phyloP scores from a whole-genome alignment of 2,797 vertebrate species.

The Salmo trutta region DNA sequence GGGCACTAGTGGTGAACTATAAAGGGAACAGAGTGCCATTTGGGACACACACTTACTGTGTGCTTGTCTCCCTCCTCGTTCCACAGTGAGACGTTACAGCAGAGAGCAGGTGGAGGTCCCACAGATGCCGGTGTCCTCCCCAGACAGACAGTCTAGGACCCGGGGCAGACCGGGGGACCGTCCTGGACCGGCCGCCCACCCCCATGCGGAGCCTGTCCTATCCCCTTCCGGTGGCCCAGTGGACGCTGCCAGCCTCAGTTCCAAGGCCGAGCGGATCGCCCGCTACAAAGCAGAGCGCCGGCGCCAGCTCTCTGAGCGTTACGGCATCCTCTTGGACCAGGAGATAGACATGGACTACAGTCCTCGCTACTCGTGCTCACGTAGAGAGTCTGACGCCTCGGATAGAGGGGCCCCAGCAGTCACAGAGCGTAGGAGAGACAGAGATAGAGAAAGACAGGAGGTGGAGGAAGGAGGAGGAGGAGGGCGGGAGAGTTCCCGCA shows the following conservation, averaged over 20 bases:
- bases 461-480: constrained; percentile 22
- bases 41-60: not conserved
- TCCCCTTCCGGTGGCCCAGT: constrained; percentile 66
- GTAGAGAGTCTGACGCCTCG: constrained; percentile 70
- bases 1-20: not conserved
- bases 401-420: constrained; percentile 63
- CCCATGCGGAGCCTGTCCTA: constrained; percentile 51
- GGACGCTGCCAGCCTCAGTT: constrained; percentile 79
- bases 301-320: constrained; percentile 93
- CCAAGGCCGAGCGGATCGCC: constrained; percentile 95
- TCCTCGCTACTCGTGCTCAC: constrained; percentile 74
- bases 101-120: constrained; percentile 79
- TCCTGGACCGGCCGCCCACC: constrained; percentile 59
- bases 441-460: constrained; percentile 43
- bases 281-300: constrained; percentile 96
- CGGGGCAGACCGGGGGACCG: constrained; percentile 69
- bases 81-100: constrained; percentile 81
- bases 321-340: constrained; percentile 89
- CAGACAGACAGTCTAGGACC: constrained; percentile 77
- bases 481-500: constrained; percentile 38
- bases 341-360: constrained; percentile 83
- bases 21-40: not conserved
- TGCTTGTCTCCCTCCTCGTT: not conserved
- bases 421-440: constrained; percentile 28
- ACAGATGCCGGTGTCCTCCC: constrained; percentile 74